Base-by-base conservation (phyloP, 1,140 invertebrate species). In the Papilio helenus region DNA sequence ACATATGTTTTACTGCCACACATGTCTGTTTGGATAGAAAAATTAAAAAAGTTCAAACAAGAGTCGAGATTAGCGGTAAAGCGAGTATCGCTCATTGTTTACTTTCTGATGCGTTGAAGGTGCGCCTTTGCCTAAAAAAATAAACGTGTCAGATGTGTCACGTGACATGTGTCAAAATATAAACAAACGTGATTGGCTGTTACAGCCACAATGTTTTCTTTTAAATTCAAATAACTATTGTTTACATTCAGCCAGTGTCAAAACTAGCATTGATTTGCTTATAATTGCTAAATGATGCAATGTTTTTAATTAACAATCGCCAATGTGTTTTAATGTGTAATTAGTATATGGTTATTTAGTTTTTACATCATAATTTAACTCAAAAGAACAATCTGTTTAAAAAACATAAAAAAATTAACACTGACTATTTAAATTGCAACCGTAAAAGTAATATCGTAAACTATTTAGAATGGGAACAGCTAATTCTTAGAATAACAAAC, bases 21-120 rank as follows among this genome's bases (percentile, higher is more conserved):
- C 34, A 44, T 76, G 71, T 71, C 39, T 23, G 42, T n/a, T 78
- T 65, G 20, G 72, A 72, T 83, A 72, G 80, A 84, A 83, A 79
- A 84, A 79, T 76, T 78, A 84, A 84, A 74, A 46, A 16, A 49
- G 44, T 81, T 77, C 85, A 85, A 86, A 88, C 85, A 88, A 81
- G 85, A 78, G 81, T 71, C 39, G 72, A 84, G 81, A 87, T 88
- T 85, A 84, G 84, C 82, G 84, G 80, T 84, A 76, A 83, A 83
- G 83, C 12, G 26, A 14, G 61, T 46, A 61, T 77, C 72, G 72
- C 65, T 83, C 81, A 82, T 55, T 82, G 77, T 79, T 72, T 79
- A 72, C 74, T 78, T 80, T 79, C 76, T 79, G 76, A n/a, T 79
- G 80, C 76, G 49, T 55, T 79, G 58, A 79, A 44, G 79, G 29